Evolutionary conservation across 1,140 invertebrate genomes (phyloP).

Genomic region (Phthorimaea operculella): DNA sequence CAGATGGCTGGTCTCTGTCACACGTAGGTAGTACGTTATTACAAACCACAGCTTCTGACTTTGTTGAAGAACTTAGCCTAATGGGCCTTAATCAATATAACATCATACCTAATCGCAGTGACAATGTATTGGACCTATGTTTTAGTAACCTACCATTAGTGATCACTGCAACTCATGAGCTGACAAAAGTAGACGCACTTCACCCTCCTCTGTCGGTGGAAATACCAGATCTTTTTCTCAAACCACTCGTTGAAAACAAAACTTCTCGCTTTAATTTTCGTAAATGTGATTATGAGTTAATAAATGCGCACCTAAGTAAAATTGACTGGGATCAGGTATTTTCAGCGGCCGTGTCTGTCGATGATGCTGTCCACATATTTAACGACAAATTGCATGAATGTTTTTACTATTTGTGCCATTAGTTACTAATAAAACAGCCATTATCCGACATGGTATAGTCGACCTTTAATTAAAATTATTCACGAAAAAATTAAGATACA

Average conservation of each 20-base stretch:
- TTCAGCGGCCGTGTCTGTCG: neutral
- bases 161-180: neutral
- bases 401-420: neutral
- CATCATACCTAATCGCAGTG: neutral
- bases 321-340: neutral
- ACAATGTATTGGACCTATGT: neutral
- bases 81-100: no score
- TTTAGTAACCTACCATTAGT: neutral
- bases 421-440: neutral
- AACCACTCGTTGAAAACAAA: neutral
- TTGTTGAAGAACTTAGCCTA: neutral
- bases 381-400: neutral
- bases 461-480: neutral
- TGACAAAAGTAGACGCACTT: neutral
- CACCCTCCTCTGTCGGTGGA: neutral
- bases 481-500: neutral
- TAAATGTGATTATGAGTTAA: neutral
- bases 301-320: neutral
- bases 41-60: neutral
- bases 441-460: neutral
- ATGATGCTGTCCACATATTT: neutral
- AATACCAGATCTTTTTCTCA: neutral
- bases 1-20: neutral
- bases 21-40: neutral
- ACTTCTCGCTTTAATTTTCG: neutral